Evolutionary conservation across 1,140 invertebrate genomes (phyloP), one percentile per base, ranked within the genome.

Genomic region (Coelopa frigida): DNA sequence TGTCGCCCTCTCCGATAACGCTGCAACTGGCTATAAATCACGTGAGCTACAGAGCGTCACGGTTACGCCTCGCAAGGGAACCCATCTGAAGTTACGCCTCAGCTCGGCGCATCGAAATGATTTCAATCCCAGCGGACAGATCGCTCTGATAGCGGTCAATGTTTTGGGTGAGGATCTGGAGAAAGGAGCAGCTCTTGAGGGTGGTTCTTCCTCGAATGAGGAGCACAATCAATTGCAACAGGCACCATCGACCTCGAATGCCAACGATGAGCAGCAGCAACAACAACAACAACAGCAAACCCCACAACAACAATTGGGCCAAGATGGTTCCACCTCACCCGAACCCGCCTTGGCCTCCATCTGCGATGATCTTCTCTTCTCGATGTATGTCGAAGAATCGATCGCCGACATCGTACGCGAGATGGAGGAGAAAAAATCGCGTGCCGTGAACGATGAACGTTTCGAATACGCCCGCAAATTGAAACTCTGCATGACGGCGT

Each of bases 361-460:
- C 0, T 88, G 91, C 56, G 92, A 97, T 64, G 92, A 97, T 70
- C 72, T 97, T n/a, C 85, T 91, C 0, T 95, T 95, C 72, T 88
- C 92, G 39, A 97, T 97, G 92, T 97, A 97, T 59, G 90, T 95
- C 7, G 92, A 95, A 69, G 82, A 83, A n/a, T 90, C 94, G 54
- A 85, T 94, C 4, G 89, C 89, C 0, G 82, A 84, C 54, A 80
- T 92, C 33, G 89, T 97, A n/a, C 74, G 87, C 12, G 81, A 81
- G 58, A 78, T 97, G 73, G 91, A 95, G 65, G 73, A 79, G 10
- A 90, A 88, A 59, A 95, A 95, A 65, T 77, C 84, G 44, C 76
- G 83, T 57, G 90, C 91, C 49, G 88, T 94, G 1, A 75, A 77
- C 67, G 81, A 52, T 6, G 63, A 69, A 21, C 48, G 60, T 5